A percentile compares a stretch with the other conserved stretches of the same genome.
Evolutionary conservation across 2,113 vertebrate genomes (phyloP).

Genomic region (Brevimyrus niger): DNA sequence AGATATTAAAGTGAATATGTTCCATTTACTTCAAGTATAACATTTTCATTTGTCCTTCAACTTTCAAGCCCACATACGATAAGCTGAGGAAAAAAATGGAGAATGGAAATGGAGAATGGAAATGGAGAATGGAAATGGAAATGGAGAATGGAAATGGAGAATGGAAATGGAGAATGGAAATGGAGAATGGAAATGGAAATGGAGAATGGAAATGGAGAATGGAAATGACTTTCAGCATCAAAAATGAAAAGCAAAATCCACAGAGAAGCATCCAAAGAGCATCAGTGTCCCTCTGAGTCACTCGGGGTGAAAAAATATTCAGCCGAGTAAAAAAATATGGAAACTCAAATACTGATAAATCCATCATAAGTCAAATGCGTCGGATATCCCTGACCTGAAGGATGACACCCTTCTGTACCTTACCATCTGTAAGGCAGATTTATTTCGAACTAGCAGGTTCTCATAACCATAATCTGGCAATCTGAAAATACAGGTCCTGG

Average conservation of each 20-base stretch:
- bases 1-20: not conserved
- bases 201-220: not conserved
- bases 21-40: not conserved
- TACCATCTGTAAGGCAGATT: not conserved
- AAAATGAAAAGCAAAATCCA: not conserved
- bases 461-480: not conserved
- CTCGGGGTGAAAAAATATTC: not conserved
- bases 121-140: not conserved
- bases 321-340: not conserved
- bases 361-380: not conserved
- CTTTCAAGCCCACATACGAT: not conserved
- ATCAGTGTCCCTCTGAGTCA: not conserved
- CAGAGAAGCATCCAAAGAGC: not conserved
- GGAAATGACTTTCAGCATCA: not conserved
- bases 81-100: not conserved
- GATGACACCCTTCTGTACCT: not conserved
- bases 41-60: not conserved
- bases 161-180: not conserved
- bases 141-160: not conserved
- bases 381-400: not conserved
- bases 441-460: not conserved
- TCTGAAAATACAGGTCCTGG: not conserved
- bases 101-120: not conserved
- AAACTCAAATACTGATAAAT: not conserved
- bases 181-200: not conserved